These are phyloP conservation scores for Varanus komodoensis DNA, from an alignment of 2,113 vertebrate species.

Conservation along the genomic window DNA sequence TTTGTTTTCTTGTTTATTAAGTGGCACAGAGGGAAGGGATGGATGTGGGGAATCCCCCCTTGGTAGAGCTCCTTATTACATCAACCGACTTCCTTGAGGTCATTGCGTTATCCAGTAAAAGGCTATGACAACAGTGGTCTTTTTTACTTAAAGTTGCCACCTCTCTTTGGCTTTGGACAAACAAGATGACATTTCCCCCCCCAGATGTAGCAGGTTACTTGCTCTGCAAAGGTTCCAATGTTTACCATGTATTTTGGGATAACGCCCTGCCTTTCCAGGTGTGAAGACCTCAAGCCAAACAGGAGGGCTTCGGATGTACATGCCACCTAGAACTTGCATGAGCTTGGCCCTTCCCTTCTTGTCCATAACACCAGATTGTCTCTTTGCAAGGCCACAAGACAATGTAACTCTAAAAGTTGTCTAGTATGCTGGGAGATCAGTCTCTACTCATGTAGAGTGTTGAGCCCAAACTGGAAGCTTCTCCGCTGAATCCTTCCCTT, in stretches of 20 bases:
- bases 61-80: not conserved
- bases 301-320: too few species aligned
- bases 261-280: too few species aligned
- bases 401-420: too few species aligned
- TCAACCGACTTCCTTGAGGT: not conserved
- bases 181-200: not conserved
- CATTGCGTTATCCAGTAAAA: not conserved
- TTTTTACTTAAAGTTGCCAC: not conserved
- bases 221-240: not conserved
- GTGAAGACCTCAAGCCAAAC: not conserved
- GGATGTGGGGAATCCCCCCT: not conserved
- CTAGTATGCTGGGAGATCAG: too few species aligned
- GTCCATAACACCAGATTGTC: too few species aligned
- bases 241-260: not conserved
- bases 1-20: conserved; percentile 47
- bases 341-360: too few species aligned
- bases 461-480: too few species aligned
- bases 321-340: too few species aligned
- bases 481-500: too few species aligned
- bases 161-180: not conserved
- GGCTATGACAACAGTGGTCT: not conserved
- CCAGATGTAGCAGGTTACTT: not conserved
- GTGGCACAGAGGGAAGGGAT: not conserved
- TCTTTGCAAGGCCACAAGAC: too few species aligned
- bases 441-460: too few species aligned